phyloP scores from a whole-genome alignment of 2,888 invertebrate genomes.

The Pyrrhosoma nymphula region DNA sequence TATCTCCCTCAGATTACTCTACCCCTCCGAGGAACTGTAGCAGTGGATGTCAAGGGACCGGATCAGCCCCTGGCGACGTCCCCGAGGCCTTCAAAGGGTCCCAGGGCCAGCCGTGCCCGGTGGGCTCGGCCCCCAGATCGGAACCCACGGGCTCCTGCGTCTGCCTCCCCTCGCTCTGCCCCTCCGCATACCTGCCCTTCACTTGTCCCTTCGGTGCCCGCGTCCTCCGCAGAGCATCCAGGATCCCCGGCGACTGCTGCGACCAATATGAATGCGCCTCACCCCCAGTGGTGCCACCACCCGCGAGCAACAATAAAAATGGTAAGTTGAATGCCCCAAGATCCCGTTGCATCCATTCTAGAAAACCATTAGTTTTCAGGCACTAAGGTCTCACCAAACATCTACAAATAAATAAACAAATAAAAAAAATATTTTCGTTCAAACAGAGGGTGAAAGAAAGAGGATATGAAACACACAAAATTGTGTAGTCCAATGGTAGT shows the following conservation, averaged over 20 bases:
- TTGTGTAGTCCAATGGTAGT: too few relatives aligned
- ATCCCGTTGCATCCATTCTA: too few relatives aligned
- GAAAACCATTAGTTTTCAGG: too few relatives aligned
- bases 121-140: conserved; percentile 72
- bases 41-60: neutral
- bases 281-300: conserved; percentile 69
- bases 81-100: neutral
- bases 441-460: too few relatives aligned
- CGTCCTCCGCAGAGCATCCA: conserved; percentile 72
- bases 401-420: too few relatives aligned
- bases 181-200: conserved; percentile 71
- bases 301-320: neutral
- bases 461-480: too few relatives aligned
- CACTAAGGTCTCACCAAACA: too few relatives aligned
- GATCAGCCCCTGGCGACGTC: neutral
- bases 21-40: too few relatives aligned
- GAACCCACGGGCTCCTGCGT: conserved; percentile 71
- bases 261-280: conserved; percentile 74
- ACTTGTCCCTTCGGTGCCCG: conserved; percentile 70
- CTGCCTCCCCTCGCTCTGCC: conserved; percentile 72
- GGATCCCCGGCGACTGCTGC: conserved; percentile 75
- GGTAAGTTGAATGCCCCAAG: neutral
- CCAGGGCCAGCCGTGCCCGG: conserved; percentile 71
- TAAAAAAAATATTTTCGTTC: too few relatives aligned
- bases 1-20: too few relatives aligned